phyloP scores from a whole-genome alignment of 2,797 vertebrate species.

The Onychomys leucogaster region DNA sequence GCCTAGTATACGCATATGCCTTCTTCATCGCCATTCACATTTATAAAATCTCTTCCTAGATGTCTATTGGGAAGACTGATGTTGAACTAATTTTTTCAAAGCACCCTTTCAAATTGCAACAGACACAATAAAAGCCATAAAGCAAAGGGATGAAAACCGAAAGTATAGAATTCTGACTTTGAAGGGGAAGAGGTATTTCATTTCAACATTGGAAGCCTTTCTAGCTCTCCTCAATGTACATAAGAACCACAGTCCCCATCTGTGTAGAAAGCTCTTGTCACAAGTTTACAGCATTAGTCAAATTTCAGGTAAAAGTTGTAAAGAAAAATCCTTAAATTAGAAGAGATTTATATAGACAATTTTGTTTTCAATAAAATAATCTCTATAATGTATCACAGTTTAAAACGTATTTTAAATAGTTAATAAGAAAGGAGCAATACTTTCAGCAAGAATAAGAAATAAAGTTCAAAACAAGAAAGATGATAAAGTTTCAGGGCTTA shows the following conservation, averaged over 20 bases:
- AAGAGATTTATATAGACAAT: neutral
- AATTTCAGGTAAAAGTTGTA: neutral
- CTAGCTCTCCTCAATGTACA: neutral
- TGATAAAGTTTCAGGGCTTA: neutral
- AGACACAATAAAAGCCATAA: neutral
- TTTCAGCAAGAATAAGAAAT: neutral
- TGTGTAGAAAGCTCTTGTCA: neutral
- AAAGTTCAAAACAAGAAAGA: neutral
- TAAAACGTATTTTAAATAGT: slow-evolving; percentile 32
- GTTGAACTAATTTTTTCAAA: slow-evolving; percentile 18
- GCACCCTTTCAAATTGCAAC: neutral
- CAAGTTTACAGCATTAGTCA: neutral
- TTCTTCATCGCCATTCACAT: neutral
- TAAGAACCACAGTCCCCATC: neutral
- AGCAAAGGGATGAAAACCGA: neutral
- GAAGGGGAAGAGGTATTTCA: neutral
- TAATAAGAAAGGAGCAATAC: neutral
- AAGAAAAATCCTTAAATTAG: neutral
- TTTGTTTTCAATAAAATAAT: neutral
- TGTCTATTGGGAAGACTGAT: neutral
- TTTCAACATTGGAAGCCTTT: neutral
- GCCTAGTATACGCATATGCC: neutral
- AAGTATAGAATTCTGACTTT: neutral
- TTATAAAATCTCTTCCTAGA: neutral
- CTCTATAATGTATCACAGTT: slow-evolving; percentile 12